A percentile compares a stretch with the other conserved stretches of the same genome.
Evolutionary conservation across 1,140 invertebrate genomes (phyloP).

Genomic region (Lasaia peninsularis): DNA sequence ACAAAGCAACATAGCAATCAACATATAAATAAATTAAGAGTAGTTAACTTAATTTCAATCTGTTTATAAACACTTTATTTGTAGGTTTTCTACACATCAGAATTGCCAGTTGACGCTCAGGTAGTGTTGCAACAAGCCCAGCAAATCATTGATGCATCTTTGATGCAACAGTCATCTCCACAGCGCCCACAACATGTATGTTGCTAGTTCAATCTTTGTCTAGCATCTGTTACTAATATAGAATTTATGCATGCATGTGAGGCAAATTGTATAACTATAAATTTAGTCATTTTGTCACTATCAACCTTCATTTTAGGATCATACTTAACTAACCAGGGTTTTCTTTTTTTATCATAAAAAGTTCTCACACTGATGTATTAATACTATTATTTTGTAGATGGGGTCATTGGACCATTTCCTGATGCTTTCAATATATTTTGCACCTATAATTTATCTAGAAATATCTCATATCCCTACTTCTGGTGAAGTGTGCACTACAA

Average conservation of each 20-base stretch:
- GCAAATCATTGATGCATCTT: conserved; percentile 75
- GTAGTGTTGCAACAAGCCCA: conserved; percentile 76
- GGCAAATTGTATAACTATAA: conserved; percentile 10
- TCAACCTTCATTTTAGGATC: background rate
- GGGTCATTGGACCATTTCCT: background rate
- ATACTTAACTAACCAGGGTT: background rate
- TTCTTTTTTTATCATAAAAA: background rate
- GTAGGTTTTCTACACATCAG: conserved; percentile 77
- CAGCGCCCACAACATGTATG: conserved; percentile 76
- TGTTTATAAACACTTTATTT: conserved; percentile 59
- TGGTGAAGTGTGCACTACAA: no score
- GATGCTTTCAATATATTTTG: no score
- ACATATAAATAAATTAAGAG: background rate
- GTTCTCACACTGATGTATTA: background rate
- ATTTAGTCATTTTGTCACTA: background rate
- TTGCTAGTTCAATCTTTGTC: conserved; percentile 45
- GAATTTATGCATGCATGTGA: conserved; percentile 24
- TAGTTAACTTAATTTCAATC: conserved; percentile 10
- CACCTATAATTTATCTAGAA: background rate
- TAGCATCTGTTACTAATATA: conserved; percentile 31
- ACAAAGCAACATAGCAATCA: background rate
- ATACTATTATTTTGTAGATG: background rate
- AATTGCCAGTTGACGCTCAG: conserved; percentile 74
- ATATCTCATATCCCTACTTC: no score
- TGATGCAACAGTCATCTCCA: conserved; percentile 71